Evolutionary conservation across 2,113 vertebrate genomes (phyloP).

Genomic region (Myodes glareolus): DNA sequence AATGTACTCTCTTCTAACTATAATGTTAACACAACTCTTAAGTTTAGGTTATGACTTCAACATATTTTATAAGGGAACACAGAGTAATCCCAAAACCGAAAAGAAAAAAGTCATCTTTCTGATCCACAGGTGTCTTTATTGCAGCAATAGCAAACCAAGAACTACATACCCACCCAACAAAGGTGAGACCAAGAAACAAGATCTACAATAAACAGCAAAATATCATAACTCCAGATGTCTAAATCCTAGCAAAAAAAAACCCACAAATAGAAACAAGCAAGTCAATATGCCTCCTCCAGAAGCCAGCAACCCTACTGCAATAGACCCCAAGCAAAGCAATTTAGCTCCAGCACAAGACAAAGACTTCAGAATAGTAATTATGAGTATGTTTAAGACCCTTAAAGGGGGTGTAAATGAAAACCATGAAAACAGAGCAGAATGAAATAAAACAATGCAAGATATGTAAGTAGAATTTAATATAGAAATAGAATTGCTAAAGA

Average conservation of each 20-base stretch:
- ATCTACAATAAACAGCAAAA: not conserved
- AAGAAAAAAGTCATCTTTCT: not conserved
- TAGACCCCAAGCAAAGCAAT: not conserved
- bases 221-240: not conserved
- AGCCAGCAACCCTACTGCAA: not conserved
- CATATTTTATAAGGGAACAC: not conserved
- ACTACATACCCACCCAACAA: not conserved
- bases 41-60: constrained; percentile 22
- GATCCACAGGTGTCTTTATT: not conserved
- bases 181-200: not conserved
- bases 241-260: not conserved
- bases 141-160: not conserved
- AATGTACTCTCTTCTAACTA: not conserved
- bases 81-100: not conserved
- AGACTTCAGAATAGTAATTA: not conserved
- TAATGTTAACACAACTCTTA: not conserved
- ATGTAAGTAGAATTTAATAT: not conserved
- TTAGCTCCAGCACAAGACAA: not conserved
- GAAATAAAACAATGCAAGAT: not conserved
- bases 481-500: not conserved
- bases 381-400: not conserved
- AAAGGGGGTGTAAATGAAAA: not conserved
- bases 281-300: not conserved
- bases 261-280: not conserved
- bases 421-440: not conserved